Evolutionary conservation across 2,797 vertebrate species (phyloP).

Genomic region (Hippopotamyrus pictus): DNA sequence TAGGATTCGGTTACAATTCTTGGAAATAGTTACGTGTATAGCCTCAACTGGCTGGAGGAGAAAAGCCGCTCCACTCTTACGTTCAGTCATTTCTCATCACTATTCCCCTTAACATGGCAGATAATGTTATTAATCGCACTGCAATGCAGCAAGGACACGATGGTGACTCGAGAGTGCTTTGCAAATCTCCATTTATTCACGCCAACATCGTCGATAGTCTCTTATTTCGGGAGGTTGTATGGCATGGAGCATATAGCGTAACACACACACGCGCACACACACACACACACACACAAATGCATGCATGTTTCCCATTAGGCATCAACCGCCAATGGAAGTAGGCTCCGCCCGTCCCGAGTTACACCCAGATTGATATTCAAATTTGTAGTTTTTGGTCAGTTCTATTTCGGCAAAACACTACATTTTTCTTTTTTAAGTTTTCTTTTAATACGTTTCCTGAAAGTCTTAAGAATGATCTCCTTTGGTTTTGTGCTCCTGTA

Average conservation of each 20-base stretch:
- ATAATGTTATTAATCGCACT: not conserved
- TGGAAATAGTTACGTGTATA: not conserved
- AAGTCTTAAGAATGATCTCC: not conserved
- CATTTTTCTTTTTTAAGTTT: not conserved
- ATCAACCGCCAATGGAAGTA: not conserved
- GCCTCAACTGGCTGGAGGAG: not conserved
- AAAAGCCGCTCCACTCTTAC: not conserved
- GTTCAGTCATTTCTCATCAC: not conserved
- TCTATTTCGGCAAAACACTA: not conserved
- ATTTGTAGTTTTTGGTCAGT: not conserved
- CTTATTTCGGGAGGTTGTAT: not conserved
- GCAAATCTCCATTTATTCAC: not conserved
- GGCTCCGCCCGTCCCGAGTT: not conserved
- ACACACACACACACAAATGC: not conserved
- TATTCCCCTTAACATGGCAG: not conserved
- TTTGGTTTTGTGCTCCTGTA: not conserved
- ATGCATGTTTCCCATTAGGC: not conserved
- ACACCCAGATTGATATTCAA: not conserved
- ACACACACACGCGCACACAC: not conserved
- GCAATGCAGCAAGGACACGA: not conserved
- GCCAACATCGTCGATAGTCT: not conserved
- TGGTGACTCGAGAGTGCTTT: not conserved
- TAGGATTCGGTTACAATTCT: conserved; percentile 6
- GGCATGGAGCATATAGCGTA: not conserved
- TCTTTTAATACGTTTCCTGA: not conserved